Evolutionary conservation across 2,797 vertebrate species (phyloP), one percentile per base, ranked within the genome.

Genomic region (Urocyon cinereoargenteus): DNA sequence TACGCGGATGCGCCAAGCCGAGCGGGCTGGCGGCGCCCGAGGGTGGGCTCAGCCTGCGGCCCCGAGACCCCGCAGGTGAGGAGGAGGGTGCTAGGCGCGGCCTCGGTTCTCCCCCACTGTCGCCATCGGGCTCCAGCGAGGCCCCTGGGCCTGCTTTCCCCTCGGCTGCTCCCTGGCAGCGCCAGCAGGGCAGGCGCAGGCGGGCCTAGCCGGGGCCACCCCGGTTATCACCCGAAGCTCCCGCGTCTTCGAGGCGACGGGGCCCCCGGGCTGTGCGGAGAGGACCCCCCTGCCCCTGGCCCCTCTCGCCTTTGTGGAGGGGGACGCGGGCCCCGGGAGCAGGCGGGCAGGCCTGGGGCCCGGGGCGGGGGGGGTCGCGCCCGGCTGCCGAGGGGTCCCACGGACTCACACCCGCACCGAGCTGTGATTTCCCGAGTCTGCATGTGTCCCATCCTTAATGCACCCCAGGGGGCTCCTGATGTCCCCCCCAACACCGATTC

Each of bases 281-380:
- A 36, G 75, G 96, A 90, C 72, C 90, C 95, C 95, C 95, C 97
- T 98, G 90, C 55, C 96, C 85, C 90, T 90, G 86, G 86, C 86
- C 94, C 77, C 93, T 91, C 91, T 93, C 87, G 94, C 70, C 70
- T 97, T 82, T 57, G 70, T 31, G 62, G 87, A 75, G 95, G 93
- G 96, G 97, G 91, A 94, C 96, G 90, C 78, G 66, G 64, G 94
- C 90, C 2, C 1, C 95, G 98, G 97, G 86, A 86, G 96, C 83
- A 15, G 77, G 78, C 83, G 0, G 79, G 88, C 31, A 1, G 85
- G 96, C 97, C 26, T 0, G 0, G 55, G 78, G 94, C 96, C 92
- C 95, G 95, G 0, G 6, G 84, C 87, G 61, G 89, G 18, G 96
- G n/a, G n/a, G n/a, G n/a, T n/a, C n/a, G n/a, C n/a, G 93, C 8